Conservation (phyloP, 2,888 invertebrate species). For the Sinhomidia bicolor region DNA sequence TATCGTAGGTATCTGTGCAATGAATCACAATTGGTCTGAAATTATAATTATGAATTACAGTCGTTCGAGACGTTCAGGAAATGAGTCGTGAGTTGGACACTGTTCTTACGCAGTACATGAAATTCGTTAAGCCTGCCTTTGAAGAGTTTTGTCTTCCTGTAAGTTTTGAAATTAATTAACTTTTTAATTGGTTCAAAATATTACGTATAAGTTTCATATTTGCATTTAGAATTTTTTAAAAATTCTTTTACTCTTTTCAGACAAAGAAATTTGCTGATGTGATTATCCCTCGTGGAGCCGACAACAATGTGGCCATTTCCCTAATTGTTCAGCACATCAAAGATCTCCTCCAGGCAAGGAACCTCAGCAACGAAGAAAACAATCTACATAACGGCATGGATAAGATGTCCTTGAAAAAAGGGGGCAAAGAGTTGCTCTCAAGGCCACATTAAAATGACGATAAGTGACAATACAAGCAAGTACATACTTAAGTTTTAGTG, state of each 20-base stretch:
- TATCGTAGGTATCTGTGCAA: too few relatives aligned
- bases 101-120: slow-evolving; percentile 98
- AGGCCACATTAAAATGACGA: slow-evolving; percentile 80
- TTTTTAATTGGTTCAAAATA: not conserved
- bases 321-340: slow-evolving; percentile 99
- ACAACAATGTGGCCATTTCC: slow-evolving; percentile 99
- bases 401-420: slow-evolving; percentile 46
- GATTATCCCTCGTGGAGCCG: slow-evolving; percentile 99
- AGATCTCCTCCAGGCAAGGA: slow-evolving; percentile 83
- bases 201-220: not conserved
- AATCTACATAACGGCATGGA: not conserved
- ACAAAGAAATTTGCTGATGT: slow-evolving; percentile 99
- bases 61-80: slow-evolving; percentile 97
- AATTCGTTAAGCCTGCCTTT: slow-evolving; percentile 99
- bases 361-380: slow-evolving; percentile 21
- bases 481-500: too few relatives aligned
- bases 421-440: slow-evolving; percentile 56
- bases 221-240: not conserved
- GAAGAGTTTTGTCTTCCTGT: slow-evolving; percentile 99
- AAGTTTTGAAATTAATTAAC: slow-evolving; percentile 82
- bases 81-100: slow-evolving; percentile 96
- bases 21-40: too few relatives aligned
- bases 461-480: slow-evolving; percentile 68
- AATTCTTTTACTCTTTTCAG: slow-evolving; percentile 83
- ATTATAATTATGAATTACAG: slow-evolving; percentile 84